phyloP scores from a whole-genome alignment of 1,140 invertebrate species.

The Lordiphosa collinella region DNA sequence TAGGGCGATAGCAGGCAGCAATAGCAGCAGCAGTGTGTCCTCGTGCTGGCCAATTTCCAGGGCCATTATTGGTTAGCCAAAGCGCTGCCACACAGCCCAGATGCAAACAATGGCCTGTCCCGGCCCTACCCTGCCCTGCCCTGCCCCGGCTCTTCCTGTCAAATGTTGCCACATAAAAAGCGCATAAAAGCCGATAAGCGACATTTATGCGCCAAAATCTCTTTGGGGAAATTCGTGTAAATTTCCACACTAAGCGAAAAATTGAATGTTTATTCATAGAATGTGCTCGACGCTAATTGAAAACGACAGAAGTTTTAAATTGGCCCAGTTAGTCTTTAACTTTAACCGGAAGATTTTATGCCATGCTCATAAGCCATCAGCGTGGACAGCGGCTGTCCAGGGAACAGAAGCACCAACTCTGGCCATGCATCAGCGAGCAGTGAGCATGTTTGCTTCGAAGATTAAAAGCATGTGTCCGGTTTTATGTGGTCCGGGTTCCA shows the following conservation, averaged over 20 bases:
- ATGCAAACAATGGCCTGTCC: conserved; percentile 60
- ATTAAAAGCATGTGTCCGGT: conserved; percentile 78
- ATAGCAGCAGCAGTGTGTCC: conserved; percentile 1
- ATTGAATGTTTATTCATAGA: conserved; percentile 53
- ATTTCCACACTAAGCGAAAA: conserved; percentile 41
- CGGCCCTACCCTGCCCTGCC: conserved; percentile 8
- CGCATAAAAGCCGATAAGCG: conserved; percentile 74
- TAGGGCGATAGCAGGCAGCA: conserved; percentile 60
- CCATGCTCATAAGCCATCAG: conserved; percentile 41
- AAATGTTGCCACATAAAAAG: conserved; percentile 63
- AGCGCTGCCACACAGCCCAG: conserved; percentile 60
- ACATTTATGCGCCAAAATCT: conserved; percentile 66
- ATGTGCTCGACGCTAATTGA: conserved; percentile 48
- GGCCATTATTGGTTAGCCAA: conserved; percentile 74
- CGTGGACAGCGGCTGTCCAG: conserved; percentile 1
- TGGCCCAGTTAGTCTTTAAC: conserved; percentile 51
- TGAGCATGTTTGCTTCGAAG: conserved; percentile 76
- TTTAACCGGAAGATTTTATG: conserved; percentile 75
- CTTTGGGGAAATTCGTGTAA: conserved; percentile 42
- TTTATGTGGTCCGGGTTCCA: conserved; percentile 46
- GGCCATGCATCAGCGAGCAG: conserved; percentile 72
- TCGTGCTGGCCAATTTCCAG: conserved; percentile 55
- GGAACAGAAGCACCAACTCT: conserved; percentile 6
- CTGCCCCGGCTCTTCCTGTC: conserved; percentile 13
- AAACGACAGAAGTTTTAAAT: conserved; percentile 41